Percentiles rank a stretch among this genome's conserved stretches.
phyloP scores from a whole-genome alignment of 2,113 vertebrate genomes.

The Tetrao urogallus region DNA sequence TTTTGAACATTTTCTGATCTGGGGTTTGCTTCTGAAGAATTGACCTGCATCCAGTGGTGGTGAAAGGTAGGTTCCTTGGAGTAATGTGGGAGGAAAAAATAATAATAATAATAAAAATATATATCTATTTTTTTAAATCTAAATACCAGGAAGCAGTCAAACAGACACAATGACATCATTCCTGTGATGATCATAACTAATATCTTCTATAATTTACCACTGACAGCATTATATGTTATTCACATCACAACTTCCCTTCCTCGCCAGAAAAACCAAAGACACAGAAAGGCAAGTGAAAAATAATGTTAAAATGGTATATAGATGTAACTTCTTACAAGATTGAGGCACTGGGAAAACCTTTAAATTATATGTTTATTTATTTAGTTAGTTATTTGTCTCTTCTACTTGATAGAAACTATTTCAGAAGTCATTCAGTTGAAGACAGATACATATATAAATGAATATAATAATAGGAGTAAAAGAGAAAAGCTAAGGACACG shows the following conservation, averaged over 20 bases:
- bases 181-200: background rate
- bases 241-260: background rate
- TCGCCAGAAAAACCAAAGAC: background rate
- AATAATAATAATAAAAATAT: background rate
- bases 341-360: background rate
- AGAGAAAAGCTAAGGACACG: rapidly evolving
- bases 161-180: background rate
- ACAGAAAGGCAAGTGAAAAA: background rate
- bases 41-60: rapidly evolving
- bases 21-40: background rate
- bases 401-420: background rate
- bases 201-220: background rate
- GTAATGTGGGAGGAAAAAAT: background rate
- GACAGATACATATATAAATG: background rate
- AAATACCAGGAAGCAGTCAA: background rate
- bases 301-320: rapidly evolving
- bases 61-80: background rate
- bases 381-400: background rate
- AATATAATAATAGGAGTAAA: background rate
- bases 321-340: background rate
- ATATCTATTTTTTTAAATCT: too few species aligned
- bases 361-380: background rate
- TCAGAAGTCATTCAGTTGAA: background rate
- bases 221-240: background rate
- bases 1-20: background rate